Evolutionary conservation across 1,140 invertebrate species (phyloP), one percentile per base, ranked within the genome.

Genomic region (Gerris buenoi): DNA sequence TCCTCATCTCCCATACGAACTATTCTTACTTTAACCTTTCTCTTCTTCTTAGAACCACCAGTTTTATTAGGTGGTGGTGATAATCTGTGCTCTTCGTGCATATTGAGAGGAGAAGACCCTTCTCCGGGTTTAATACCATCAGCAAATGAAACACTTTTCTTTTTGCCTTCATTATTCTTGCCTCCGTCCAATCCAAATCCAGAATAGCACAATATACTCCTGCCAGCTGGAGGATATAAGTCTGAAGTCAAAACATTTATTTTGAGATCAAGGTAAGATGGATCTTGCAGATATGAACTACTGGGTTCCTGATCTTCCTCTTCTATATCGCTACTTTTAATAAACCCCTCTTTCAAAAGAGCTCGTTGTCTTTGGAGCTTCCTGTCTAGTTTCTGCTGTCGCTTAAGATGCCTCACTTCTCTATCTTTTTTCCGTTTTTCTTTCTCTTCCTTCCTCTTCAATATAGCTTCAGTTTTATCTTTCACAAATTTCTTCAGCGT

Each of bases 121-220:
- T 60, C 58, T 22, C 58, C 58, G 15, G 58, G 58, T 25, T 60
- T 60, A 5, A 60, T 60, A 25, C 58, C 58, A 22, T 60, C 58
- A 13, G 58, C 58, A 22, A 60, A 60, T 25, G 58, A 60, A 60
- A 60, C 58, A 22, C 58, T 60, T 25, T 60, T 60, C 58, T 60
- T 60, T 56, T n/a, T 56, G 46, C 10, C 10, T 56, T 56, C 10
- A 56, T 56, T n/a, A 13, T n/a, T 56, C 10, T 10, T 56, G 10
- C n/a, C 46, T 22, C 10, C 5, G 10, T 60, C 58, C 23, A 22
- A 60, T 3, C 58, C 23, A 60, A 60, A 60, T 14, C 58, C 58
- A 22, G 58, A 60, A 22, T 60, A 60, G 23, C 58, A 60, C 5
- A 60, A 25, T 14, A 60, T 60, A 60, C 58, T 60, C 23, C 23